A percentile compares a stretch with the other conserved stretches of the same genome.
Evolutionary conservation across 2,888 invertebrate genomes (phyloP).

Genomic region (Dioctria linearis): DNA sequence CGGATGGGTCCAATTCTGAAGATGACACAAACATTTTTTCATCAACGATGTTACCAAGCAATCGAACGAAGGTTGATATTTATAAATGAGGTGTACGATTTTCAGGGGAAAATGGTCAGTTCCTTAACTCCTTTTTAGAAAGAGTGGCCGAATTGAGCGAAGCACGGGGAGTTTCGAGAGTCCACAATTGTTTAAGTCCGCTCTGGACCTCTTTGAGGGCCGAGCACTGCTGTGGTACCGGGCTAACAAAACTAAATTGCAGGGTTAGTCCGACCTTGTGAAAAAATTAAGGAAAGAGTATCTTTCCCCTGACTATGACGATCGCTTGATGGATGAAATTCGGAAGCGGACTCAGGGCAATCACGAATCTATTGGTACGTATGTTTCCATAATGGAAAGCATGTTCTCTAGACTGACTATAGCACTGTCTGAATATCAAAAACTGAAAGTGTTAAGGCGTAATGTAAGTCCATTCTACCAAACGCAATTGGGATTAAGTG

Average conservation of each 20-base stretch:
- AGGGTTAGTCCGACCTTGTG: background rate
- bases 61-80: no score
- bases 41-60: background rate
- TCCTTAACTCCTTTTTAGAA: no score
- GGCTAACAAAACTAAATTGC: background rate
- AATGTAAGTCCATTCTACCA: conserved; percentile 14
- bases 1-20: background rate
- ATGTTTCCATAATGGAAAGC: background rate
- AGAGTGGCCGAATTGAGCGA: no score
- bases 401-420: conserved; percentile 8
- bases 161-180: no score
- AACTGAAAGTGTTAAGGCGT: background rate
- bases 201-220: background rate
- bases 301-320: no score
- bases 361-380: background rate
- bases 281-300: background rate
- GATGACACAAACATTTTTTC: background rate
- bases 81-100: background rate
- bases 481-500: background rate
- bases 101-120: no score
- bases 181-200: background rate
- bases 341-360: background rate
- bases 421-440: background rate
- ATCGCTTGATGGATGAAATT: no score
- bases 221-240: conserved; percentile 6